Base-by-base conservation (phyloP, 2,113 vertebrate genomes). In the Cnemophilus loriae region DNA sequence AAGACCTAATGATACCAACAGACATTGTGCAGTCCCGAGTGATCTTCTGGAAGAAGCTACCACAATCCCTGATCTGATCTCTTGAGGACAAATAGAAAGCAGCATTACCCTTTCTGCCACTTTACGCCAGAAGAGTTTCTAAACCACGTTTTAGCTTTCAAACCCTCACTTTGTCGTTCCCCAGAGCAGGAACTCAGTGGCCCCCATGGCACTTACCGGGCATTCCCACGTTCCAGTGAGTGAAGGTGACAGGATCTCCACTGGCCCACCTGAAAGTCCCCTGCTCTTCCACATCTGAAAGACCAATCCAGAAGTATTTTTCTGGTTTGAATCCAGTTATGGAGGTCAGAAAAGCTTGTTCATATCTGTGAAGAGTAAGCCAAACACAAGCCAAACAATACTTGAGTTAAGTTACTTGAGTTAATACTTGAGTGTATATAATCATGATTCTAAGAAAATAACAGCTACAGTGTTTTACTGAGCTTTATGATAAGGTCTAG, bases 321-420 rank as follows among this genome's bases (percentile, higher is more conserved):
- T 99, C 99, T 78, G 99, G 98, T 84, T 98, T 98, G 87, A 99
- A 96, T 81, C 99, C 99, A 97, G 98, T 97, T 89, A 99, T 87
- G 91, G 99, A 99, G 87, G 99, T 98, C 86, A 99, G 95, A 96
- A 99, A 99, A 47, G 99, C 99, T 94, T 99, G 99, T 87, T 99
- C 99, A 91, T 99, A 99, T 89, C 99, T 99, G 96, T 60, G 64
- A 95, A 86, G 23, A 55, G n/a, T 33, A 94, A 95, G 21, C 26
- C 26, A 33, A 87, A 33, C 12, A 37, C 2, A n/a, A 78, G 10
- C 3, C n/a, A 53, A 64, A 60, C 6, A 55, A 14, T 57, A 42
- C 6, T 50, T 65, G 10, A n/a, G 8, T 35, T 79, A 82, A 79
- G 23, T n/a, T n/a, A n/a, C n/a, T n/a, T n/a, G n/a, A n/a, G n/a